Conservation (phyloP, 2,888 invertebrate genomes). For the Caenorhabditis becei region DNA sequence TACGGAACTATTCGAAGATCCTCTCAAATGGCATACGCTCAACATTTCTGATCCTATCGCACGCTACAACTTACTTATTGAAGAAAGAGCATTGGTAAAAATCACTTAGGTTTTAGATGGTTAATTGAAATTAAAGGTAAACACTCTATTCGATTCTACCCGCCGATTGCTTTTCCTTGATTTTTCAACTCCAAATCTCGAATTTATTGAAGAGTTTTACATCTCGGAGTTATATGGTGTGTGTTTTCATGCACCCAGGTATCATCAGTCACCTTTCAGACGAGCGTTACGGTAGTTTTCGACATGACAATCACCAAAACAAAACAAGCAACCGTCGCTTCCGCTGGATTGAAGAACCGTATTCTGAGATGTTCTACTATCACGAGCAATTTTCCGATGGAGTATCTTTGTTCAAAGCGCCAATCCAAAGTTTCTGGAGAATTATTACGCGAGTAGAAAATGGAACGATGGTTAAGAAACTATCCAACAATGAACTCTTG, state of each 20-base stretch:
- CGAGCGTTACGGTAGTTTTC: neutral
- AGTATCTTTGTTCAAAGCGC: constrained; percentile 9
- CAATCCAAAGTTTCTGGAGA: neutral
- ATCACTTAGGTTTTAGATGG: no score
- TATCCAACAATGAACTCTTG: neutral
- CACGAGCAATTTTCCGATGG: constrained; percentile 6
- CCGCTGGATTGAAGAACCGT: constrained; percentile 33
- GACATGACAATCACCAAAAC: neutral
- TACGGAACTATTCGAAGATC: no score
- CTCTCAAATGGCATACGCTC: no score
- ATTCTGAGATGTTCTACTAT: constrained; percentile 27
- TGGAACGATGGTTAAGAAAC: neutral
- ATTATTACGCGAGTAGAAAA: neutral
- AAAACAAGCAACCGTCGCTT: neutral
- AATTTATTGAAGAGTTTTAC: constrained; percentile 2
- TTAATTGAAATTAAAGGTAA: neutral
- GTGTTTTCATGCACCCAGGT: neutral
- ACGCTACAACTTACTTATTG: no score
- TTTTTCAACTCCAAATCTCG: neutral
- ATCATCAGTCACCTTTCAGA: neutral
- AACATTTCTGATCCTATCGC: no score
- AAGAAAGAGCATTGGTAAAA: no score
- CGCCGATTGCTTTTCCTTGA: constrained; percentile 7
- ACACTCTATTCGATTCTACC: neutral
- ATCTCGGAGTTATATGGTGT: neutral